Base-by-base conservation (phyloP, 2,888 invertebrate species). In the Flexamia atlantica region DNA sequence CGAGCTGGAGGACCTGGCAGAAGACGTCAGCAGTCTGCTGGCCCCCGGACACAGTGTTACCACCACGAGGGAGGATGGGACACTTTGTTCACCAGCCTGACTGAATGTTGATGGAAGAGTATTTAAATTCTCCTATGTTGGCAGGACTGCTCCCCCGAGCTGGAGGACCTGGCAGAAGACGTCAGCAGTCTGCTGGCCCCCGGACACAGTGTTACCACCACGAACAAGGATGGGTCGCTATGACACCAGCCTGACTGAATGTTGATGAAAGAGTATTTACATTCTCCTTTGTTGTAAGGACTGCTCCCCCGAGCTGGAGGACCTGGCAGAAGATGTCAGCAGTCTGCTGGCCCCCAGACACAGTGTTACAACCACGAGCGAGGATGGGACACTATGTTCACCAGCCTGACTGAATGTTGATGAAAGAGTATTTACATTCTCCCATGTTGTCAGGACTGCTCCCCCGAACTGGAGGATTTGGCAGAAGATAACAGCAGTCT, bases 201-300 rank as follows among this genome's bases (percentile, higher is more conserved):
- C 14, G 92, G 91, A 46, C 91, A 91, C 46, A 91, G 92, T 12
- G 87, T 92, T 0, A 89, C 89, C 7, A 89, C 90, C 0, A 86
- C 95, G 0, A 89, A 91, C n/a, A 95, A 95, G 88, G 95, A 94
- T 0, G 92, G n/a, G n/a, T n/a, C n/a, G n/a, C n/a, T n/a, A n/a
- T n/a, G n/a, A n/a, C n/a, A n/a, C n/a, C n/a, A n/a, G n/a, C n/a
- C n/a, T n/a, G n/a, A n/a, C n/a, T n/a, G n/a, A n/a, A n/a, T n/a
- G n/a, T n/a, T n/a, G n/a, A n/a, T n/a, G n/a, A n/a, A n/a, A n/a
- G n/a, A n/a, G n/a, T n/a, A n/a, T n/a, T n/a, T n/a, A n/a, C n/a
- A n/a, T n/a, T n/a, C n/a, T 10, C 25, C 60, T 23, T 23, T 60
- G 60, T 20, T 60, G 60, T 20, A 87, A 95, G 93, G 94, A 93